phyloP scores from a whole-genome alignment of 2,113 vertebrate genomes.

The Nestor notabilis region DNA sequence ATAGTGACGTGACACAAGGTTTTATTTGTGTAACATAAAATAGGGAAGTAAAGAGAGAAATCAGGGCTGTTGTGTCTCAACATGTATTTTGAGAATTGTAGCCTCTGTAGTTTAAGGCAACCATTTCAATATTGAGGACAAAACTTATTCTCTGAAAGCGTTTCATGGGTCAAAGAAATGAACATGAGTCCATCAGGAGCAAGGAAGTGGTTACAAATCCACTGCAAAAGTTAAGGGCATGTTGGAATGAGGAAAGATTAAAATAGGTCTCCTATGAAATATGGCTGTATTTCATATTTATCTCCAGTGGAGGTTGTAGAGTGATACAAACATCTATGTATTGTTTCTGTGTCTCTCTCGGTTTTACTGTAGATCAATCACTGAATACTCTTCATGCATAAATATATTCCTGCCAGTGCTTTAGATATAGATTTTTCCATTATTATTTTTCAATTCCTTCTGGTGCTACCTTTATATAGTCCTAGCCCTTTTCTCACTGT shows the following conservation, averaged over 20 bases:
- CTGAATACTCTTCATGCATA: not conserved
- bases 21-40: not conserved
- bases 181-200: not conserved
- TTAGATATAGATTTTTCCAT: slow-evolving; percentile 45
- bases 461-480: not conserved
- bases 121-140: not conserved
- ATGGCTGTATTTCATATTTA: slow-evolving; percentile 1
- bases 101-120: not conserved
- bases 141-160: not conserved
- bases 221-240: not conserved
- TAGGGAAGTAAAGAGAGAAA: not conserved
- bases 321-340: not conserved
- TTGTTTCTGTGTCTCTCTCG: slow-evolving; percentile 16
- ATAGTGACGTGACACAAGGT: not conserved
- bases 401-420: not conserved
- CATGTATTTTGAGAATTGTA: not conserved
- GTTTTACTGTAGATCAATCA: slow-evolving; percentile 38
- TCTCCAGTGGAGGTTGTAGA: not conserved
- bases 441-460: slow-evolving; percentile 30
- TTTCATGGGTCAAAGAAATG: not conserved
- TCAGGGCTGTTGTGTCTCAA: not conserved
- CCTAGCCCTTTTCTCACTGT: not conserved
- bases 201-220: not conserved
- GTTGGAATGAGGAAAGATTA: not conserved
- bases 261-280: not conserved